Base-by-base conservation (phyloP, 2,797 vertebrate genomes). In the Mormyrus hasselquistii region DNA sequence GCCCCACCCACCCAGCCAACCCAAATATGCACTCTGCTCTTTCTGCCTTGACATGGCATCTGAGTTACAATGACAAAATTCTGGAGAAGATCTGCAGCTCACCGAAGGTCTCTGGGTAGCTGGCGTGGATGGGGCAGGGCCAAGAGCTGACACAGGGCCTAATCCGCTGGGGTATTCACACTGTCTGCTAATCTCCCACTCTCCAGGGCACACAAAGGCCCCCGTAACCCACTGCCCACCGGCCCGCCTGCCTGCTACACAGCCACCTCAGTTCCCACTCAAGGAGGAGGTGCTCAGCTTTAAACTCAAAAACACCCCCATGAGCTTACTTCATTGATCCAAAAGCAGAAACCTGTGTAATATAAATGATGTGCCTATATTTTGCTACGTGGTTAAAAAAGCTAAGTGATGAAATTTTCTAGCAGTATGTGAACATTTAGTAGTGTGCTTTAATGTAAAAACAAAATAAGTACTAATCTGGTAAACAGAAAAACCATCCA, bases 101-200 rank as follows among this genome's bases (percentile, higher is more conserved):
- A 19, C 57, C 34, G 49, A 90, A 91, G 90, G 29, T n/a, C 34
- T 82, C 95, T 90, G 89, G 91, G 89, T 90, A 90, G 90, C 88
- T 89, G 89, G 90, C 90, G 84, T 94, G 94, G 92, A 90, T 92
- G 92, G 91, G 90, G 90, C 91, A 88, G 91, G 93, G 91, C 95
- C 93, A 62, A 96, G 34, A 95, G 91, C 92, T 91, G 90, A 90
- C 93, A 93, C 92, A 93, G 92, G 94, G 95, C 94, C 96, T 99
- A 99, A 99, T 99, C 98, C 97, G 95, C 94, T 93, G 94, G 95
- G 96, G 95, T 95, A 99, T 99, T 99, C 98, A 99, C 96, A 96
- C 96, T 97, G 97, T 95, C 96, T 96, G 96, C 97, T 99, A 99
- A 99, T 99, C 98, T 98, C 97, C 95, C 93, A 93, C 93, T 92